Evolutionary conservation across 2,113 vertebrate genomes (phyloP).

Genomic region (Actenoides hombroni): DNA sequence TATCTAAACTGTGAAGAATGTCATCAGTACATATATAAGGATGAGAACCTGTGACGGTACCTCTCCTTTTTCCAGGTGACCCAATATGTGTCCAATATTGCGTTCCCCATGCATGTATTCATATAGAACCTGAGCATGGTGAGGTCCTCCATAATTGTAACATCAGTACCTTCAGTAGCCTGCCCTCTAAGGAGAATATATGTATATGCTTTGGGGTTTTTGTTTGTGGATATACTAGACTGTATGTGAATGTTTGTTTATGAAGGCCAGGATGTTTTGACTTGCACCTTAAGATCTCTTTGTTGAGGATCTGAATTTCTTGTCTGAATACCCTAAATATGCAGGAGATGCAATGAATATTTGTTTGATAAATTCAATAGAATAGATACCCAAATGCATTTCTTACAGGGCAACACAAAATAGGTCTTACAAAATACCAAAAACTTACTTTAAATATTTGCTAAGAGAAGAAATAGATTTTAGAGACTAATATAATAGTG

Average conservation of each 20-base stretch:
- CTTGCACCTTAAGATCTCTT: background rate
- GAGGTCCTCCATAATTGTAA: fast-evolving
- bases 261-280: background rate
- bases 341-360: background rate
- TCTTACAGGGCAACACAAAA: background rate
- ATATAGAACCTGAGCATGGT: background rate
- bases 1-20: background rate
- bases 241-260: background rate
- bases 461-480: background rate
- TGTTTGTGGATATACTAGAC: background rate
- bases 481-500: background rate
- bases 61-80: background rate
- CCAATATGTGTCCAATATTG: background rate
- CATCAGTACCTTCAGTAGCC: background rate
- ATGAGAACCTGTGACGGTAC: background rate
- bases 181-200: background rate
- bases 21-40: background rate
- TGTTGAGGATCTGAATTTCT: background rate
- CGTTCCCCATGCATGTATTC: background rate
- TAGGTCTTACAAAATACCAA: background rate
- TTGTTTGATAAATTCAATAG: background rate
- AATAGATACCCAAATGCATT: background rate
- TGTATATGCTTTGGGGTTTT: fast-evolving
- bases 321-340: background rate
- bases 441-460: background rate